Evolutionary conservation across 2,888 invertebrate species (phyloP), one percentile per base, ranked within the genome.

Genomic region (Folsomia candida): DNA sequence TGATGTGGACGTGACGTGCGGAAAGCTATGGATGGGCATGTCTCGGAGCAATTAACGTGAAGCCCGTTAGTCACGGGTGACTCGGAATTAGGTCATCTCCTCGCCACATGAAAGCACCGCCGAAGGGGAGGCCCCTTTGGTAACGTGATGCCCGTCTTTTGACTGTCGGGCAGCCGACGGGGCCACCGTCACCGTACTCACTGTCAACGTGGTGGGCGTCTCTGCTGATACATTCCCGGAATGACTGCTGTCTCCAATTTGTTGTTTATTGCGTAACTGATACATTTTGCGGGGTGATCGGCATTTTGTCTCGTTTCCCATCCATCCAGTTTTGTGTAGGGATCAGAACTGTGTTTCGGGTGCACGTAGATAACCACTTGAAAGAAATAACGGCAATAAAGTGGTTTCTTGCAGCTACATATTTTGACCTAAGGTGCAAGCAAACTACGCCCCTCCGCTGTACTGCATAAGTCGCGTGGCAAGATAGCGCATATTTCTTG

Each of bases 1-100:
- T 14, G 6, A 37, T 37, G 37, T 9, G 4, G 37, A 37, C 37
- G 14, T 37, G 37, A 54, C 22, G 25, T 60, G 60, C 24, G 6
- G 25, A 27, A 20, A 60, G 25, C 60, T 60, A 25, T n/a, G 60
- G 60, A 3, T 6, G 6, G 60, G 27, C 14, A 24, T 54, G 6
- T n/a, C 22, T 47, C 62, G 69, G 68, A 76, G 69, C 72, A 74
- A 76, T 76, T 76, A 76, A 51, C 61, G 64, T 61, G 69, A 69
- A 75, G 74, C 72, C 76, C 73, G 76, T 76, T 76, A 76, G 76
- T 72, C 64, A 47, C 71, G 76, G 74, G 76, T 76, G 76, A 72
- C 69, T 67, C 69, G 73, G 72, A 67, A 63, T 70, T 69, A 70
- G 76, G 76, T 76, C 74, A 76, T 51, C 67, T 67, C 18, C 29